Evolutionary conservation across 2,797 vertebrate genomes (phyloP).

Genomic region (Enteromius thamalakanensis): DNA sequence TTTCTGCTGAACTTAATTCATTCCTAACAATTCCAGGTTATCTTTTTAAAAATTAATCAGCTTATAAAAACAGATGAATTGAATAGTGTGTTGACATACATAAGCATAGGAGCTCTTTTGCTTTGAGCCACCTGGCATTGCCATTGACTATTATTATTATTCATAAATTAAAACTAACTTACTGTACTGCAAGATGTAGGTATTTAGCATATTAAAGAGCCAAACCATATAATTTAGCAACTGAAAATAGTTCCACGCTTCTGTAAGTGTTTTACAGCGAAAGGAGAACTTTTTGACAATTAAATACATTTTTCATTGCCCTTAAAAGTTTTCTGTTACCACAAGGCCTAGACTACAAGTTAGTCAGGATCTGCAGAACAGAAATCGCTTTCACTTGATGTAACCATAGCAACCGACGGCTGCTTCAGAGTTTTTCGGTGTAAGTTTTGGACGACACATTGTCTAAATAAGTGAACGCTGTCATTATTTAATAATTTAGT

Average conservation of each 20-base stretch:
- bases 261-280: not conserved
- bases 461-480: not conserved
- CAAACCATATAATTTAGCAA: not conserved
- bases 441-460: not conserved
- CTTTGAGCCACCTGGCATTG: not conserved
- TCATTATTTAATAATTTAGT: not conserved
- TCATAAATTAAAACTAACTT: not conserved
- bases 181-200: not conserved
- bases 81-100: conserved; percentile 9
- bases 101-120: not conserved
- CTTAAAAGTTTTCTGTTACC: not conserved
- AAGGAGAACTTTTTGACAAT: not conserved
- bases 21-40: not conserved
- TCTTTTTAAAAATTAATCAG: not conserved
- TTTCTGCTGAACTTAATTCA: not conserved
- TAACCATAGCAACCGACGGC: not conserved
- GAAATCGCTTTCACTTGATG: not conserved
- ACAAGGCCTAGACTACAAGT: not conserved
- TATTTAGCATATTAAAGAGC: not conserved
- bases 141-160: not conserved
- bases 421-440: not conserved
- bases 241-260: not conserved
- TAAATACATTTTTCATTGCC: not conserved
- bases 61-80: not conserved
- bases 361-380: not conserved